phyloP scores from a whole-genome alignment of 2,113 vertebrate genomes.

The Cariama cristata region DNA sequence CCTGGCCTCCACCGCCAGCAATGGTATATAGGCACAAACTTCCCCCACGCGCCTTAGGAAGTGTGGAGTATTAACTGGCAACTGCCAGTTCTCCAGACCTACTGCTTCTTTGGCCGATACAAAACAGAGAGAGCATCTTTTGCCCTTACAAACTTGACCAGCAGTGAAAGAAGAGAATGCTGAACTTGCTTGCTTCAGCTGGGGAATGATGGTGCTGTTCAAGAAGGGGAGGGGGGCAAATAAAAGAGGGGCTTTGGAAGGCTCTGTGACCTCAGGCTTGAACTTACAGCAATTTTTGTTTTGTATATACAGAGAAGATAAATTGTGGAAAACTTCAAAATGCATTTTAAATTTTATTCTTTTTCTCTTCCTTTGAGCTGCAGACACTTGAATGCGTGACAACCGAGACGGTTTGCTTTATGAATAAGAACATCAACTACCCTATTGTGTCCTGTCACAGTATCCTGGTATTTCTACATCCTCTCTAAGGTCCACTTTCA shows the following conservation, averaged over 20 bases:
- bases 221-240: not conserved
- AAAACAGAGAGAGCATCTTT: not conserved
- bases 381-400: not conserved
- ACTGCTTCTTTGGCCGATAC: not conserved
- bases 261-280: not conserved
- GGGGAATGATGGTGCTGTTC: not conserved
- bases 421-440: slow-evolving; percentile 23
- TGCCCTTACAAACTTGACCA: not conserved
- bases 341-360: not conserved
- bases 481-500: slow-evolving; percentile 37
- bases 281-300: not conserved
- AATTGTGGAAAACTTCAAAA: not conserved
- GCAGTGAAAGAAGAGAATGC: not conserved
- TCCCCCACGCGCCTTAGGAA: not conserved
- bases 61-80: not conserved
- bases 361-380: not conserved
- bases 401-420: not conserved
- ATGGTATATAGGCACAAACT: not conserved
- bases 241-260: not conserved
- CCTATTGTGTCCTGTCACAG: slow-evolving; percentile 19
- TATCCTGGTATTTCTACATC: slow-evolving; percentile 41
- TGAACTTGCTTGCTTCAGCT: not conserved
- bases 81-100: not conserved
- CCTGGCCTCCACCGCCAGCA: not conserved
- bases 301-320: not conserved